Base-by-base conservation (phyloP, 2,113 vertebrate species). In the Microcebus jonahi region DNA sequence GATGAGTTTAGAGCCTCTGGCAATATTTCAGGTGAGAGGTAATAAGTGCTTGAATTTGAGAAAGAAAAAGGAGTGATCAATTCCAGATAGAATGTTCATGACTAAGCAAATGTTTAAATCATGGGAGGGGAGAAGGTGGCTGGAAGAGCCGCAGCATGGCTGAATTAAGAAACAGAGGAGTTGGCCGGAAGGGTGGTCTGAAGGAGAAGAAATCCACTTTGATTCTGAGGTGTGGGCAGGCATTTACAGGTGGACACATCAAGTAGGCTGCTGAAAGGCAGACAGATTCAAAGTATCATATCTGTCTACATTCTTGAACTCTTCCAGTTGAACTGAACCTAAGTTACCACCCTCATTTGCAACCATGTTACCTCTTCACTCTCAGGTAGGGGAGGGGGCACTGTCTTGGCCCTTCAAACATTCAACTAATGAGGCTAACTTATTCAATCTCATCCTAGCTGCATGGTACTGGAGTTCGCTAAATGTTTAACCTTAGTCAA, bases 281-380 rank as follows among this genome's bases (percentile, higher is more conserved):
- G 83, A 34, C 0, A 42, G 23, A 55, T 34, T 70, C 45, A 77
- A 84, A 45, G 18, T 55, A 55, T 42, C 25, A 8, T 79, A 91
- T 76, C 9, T 39, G 59, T 86, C 81, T 45, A 53, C 27, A 80
- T 93, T 96, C 80, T 53, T 81, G 70, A 87, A 39, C 70, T 53
- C 57, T 91, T 80, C 67, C 90, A 91, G n/a, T 15, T 91, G 86
- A 94, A 31, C 21, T 27, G 31, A 85, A 71, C 87, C 93, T 94
- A 94, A 87, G 75, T 97, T 86, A 42, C 86, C 94, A 81, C 5
- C 53, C 53, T 95, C 70, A 9, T 45, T 42, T 79, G 59, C 53
- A 53, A 50, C 70, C 71, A 31, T 2, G 29, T 1, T 15, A 71
- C 13, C 48, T 68, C 68, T 55, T 83, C 34, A 50, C 34, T 67